Base-by-base conservation (phyloP, 2,797 vertebrate genomes). In the Hemitrygon akajei region DNA sequence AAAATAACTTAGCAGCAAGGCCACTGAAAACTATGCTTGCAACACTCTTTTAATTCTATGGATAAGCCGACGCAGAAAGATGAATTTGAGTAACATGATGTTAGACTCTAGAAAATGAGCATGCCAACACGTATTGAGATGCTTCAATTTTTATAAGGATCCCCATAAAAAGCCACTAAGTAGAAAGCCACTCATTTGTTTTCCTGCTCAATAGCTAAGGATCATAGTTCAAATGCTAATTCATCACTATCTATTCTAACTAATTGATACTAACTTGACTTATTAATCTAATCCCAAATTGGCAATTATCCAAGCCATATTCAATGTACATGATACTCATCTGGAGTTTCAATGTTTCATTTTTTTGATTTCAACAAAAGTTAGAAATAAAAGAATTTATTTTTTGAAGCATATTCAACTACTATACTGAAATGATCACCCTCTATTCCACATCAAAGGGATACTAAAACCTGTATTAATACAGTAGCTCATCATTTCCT, bases 1-100 rank as follows among this genome's bases (percentile, higher is more conserved):
- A 71, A 75, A 75, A 75, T 40, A 73, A 92, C 69, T 89, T 37
- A 89, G 86, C 86, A 89, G 86, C 86, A 4, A 27, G 7, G 91
- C 69, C 73, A 73, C 27, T 73, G 91, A 75, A 56, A 73, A 92
- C 27, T 14, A 91, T 47, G 34, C 37, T 92, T 47, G 34, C 69
- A 47, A 75, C 25, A 37, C 34, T 75, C 66, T 40, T 71, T 91
- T 71, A 91, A 73, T 91, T 71, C n/a, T 75, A 75, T 25, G 25
- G 91, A 12, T 10, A 27, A 73, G 40, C 20, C 18, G 34, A 92
- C 73, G 69, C 37, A 25, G 71, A 73, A 73, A 22, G 6, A 66
- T 66, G 63, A 73, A 73, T 18, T 27, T 25, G 71, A 73, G 14
- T 75, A 47, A 75, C 69, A 73, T 40, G 22, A 92, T 37, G 66